Evolutionary conservation across 2,888 invertebrate genomes (phyloP).

Genomic region (Toxonevra muliebris): DNA sequence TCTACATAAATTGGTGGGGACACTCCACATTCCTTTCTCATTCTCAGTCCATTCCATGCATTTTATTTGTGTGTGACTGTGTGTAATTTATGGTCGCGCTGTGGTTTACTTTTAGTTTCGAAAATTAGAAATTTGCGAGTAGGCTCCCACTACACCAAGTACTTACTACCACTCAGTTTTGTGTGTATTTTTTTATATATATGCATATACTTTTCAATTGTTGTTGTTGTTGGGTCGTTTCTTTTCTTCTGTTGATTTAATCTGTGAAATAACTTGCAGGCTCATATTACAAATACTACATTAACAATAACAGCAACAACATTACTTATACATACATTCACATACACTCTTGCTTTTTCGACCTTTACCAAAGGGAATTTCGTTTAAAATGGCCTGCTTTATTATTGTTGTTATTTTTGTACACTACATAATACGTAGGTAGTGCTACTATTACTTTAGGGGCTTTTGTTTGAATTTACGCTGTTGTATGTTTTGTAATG

Average conservation of each 20-base stretch:
- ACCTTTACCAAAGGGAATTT: conserved; percentile 1
- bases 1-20: too few species aligned
- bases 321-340: conserved; percentile 4
- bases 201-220: background rate
- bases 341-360: background rate
- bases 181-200: background rate
- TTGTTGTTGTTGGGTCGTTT: background rate
- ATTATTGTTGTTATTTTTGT: background rate
- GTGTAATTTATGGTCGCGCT: conserved; percentile 46
- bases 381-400: conserved; percentile 20
- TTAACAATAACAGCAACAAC: conserved; percentile 5
- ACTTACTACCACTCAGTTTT: background rate
- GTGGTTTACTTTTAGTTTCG: conserved; percentile 36
- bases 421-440: too few species aligned
- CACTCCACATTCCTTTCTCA: background rate
- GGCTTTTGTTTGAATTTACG: too few species aligned
- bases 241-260: conserved; percentile 25
- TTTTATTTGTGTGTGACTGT: conserved; percentile 11
- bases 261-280: conserved; percentile 27
- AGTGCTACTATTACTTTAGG: too few species aligned
- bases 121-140: conserved; percentile 20
- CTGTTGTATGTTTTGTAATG: too few species aligned
- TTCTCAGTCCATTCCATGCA: too few species aligned
- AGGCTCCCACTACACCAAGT: background rate
- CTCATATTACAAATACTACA: conserved; percentile 10